Evolutionary conservation across 2,113 vertebrate genomes (phyloP).

Genomic region (Neodon shergylaensis): DNA sequence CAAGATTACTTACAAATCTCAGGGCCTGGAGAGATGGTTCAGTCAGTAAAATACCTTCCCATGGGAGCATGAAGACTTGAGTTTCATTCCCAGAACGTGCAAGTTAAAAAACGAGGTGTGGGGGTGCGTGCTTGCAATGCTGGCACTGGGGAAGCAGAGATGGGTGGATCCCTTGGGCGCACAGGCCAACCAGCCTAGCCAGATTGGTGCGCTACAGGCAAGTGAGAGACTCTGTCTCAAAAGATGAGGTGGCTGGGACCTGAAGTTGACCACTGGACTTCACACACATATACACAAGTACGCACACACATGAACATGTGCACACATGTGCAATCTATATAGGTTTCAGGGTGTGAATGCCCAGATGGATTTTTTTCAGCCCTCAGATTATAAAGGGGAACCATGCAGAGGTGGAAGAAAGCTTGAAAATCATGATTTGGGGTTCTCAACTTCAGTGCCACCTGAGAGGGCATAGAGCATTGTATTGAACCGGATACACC

Average conservation of each 20-base stretch:
- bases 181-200: background rate
- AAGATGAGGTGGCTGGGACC: background rate
- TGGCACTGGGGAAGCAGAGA: background rate
- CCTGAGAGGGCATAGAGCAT: fast-evolving
- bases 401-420: fast-evolving
- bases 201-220: background rate
- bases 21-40: background rate
- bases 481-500: fast-evolving
- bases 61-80: background rate
- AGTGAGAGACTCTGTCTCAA: background rate
- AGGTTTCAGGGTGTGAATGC: background rate
- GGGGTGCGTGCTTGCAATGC: no score
- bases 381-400: background rate
- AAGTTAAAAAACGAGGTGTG: background rate
- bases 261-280: background rate
- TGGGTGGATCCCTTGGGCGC: no score
- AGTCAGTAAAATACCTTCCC: background rate
- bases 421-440: fast-evolving
- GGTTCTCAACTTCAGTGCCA: fast-evolving
- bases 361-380: background rate
- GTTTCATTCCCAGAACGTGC: background rate
- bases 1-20: background rate
- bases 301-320: background rate
- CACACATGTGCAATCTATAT: background rate
- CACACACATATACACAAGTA: background rate